Evolutionary conservation across 2,113 vertebrate species (phyloP), one percentile per base, ranked within the genome.

Genomic region (Potamarius usumacintae): DNA sequence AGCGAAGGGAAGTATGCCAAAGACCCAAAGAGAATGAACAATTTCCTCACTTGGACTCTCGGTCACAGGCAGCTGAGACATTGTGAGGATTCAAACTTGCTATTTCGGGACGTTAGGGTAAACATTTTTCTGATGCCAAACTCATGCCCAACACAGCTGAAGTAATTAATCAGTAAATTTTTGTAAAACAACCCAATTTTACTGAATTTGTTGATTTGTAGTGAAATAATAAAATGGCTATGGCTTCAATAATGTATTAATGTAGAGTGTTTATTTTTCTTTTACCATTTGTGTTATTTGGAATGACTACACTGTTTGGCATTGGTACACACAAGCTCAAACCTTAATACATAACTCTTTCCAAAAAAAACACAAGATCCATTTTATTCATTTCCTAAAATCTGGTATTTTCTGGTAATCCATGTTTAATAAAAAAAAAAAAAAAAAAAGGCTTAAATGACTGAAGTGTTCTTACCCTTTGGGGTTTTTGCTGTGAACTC

Each of bases 401-500:
- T 63, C 11, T 4, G 12, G 1, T 15, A 30, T 30, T 69, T 30
- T 69, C 20, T 67, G 25, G 9, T 67, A 27, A 27, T 67, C 4
- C 15, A 0, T 27, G 63, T 30, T 14, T 11, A 69, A n/a, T n/a
- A n/a, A n/a, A n/a, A n/a, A n/a, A n/a, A n/a, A n/a, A 69, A 4
- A 69, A 30, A 69, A 69, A 69, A 18, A 14, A 69, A 30, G 12
- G 2, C 55, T n/a, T 79, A 30, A 1, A 78, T 14, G 57, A 88
- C 62, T 81, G 10, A 82, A 60, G 25, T 3, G 18, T 82, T 20
- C 67, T 85, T 94, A 99, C 98, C 98, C 97, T 99, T 99, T 90
- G 98, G 98, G 58, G 97, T 99, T 97, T 99, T 99, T 91, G 97
- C 97, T 86, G 98, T 99, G 95, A 99, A 99, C 94, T 99, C 98